Evolutionary conservation across 2,797 vertebrate species (phyloP).

Genomic region (Kryptopterus vitreolus): DNA sequence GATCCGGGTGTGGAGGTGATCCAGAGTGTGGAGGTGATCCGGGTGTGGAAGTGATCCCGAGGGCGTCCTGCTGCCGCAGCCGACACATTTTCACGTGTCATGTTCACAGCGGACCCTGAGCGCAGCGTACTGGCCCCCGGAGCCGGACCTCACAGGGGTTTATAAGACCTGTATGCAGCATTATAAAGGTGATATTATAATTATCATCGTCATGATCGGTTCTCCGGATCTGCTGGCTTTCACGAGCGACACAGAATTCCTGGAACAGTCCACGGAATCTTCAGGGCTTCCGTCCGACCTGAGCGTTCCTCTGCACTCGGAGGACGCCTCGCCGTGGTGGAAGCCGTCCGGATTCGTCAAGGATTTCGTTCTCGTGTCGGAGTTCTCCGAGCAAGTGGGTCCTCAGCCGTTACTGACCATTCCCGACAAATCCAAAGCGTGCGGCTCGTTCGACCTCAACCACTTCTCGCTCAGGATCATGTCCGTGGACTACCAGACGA

Average conservation of each 20-base stretch:
- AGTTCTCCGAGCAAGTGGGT: conserved; percentile 95
- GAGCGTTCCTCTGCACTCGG: conserved; percentile 76
- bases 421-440: conserved; percentile 80
- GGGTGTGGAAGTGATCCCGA: too few relatives aligned
- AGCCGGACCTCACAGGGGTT: background rate
- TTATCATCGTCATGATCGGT: conserved; percentile 81
- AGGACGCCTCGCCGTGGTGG: conserved; percentile 83
- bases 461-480: conserved; percentile 96
- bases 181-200: background rate
- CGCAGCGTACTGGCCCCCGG: background rate
- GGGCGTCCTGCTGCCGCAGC: too few relatives aligned
- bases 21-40: too few relatives aligned
- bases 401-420: conserved; percentile 91
- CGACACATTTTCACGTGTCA: background rate
- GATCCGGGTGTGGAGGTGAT: too few relatives aligned
- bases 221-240: conserved; percentile 94
- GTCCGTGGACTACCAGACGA: conserved; percentile 98
- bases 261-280: conserved; percentile 63
- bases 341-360: conserved; percentile 76
- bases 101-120: background rate
- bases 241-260: conserved; percentile 81
- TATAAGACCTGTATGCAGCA: too few relatives aligned
- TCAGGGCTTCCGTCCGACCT: conserved; percentile 82
- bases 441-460: conserved; percentile 91
- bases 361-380: conserved; percentile 94